Evolutionary conservation across 2,888 invertebrate genomes (phyloP).

Genomic region (Lepidochrysops patricia): DNA sequence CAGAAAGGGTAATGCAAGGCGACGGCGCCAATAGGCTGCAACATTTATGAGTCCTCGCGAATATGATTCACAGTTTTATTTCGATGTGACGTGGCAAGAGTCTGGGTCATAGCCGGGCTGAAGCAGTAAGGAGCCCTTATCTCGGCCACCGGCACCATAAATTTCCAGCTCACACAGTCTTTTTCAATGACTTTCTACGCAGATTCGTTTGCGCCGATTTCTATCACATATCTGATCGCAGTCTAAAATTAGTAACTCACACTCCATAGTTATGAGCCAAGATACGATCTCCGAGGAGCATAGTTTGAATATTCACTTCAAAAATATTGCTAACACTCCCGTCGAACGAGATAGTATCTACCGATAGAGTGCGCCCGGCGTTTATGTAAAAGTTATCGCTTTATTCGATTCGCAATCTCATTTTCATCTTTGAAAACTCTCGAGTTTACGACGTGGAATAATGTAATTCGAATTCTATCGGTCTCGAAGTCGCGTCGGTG

Average conservation of each 20-base stretch:
- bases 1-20: conserved; percentile 8
- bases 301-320: conserved; percentile 39
- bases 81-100: conserved; percentile 28
- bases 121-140: conserved; percentile 15
- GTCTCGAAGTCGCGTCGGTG: background rate
- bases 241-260: conserved; percentile 46
- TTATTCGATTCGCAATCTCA: conserved; percentile 11
- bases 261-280: conserved; percentile 37
- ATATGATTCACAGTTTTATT: conserved; percentile 41
- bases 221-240: conserved; percentile 29
- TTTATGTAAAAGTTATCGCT: conserved; percentile 14
- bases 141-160: background rate
- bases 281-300: conserved; percentile 38
- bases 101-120: conserved; percentile 20
- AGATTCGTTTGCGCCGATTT: conserved; percentile 5
- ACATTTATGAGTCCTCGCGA: conserved; percentile 35
- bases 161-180: background rate
- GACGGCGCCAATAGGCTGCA: conserved; percentile 30
- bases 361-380: conserved; percentile 21
- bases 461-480: conserved; percentile 9
- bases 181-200: background rate
- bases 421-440: conserved; percentile 6
- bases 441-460: background rate
- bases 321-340: conserved; percentile 41
- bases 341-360: conserved; percentile 36